Base-by-base conservation (phyloP, 2,888 invertebrate species). In the Esperia sulphurella region DNA sequence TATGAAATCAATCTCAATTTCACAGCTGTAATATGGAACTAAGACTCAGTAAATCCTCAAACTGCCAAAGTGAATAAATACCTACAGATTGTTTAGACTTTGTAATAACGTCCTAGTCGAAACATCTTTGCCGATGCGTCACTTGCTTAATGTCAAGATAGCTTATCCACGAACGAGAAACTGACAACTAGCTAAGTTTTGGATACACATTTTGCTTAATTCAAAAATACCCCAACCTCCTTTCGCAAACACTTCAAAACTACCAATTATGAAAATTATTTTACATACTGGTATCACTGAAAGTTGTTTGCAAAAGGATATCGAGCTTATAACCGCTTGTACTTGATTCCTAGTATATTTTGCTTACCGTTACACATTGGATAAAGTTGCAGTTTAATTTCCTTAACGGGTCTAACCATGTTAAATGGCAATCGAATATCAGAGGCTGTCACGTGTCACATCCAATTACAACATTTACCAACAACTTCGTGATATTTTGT, bases 131-230 rank as follows among this genome's bases (percentile, higher is more conserved):
- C 48, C 52, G 50, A 53, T 51, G 55, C 57, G 58, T 59, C 58
- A 47, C 39, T 29, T 41, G n/a, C 57, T 58, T 52, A 59, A 53
- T 58, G 58, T 49, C 59, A 61, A 58, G 58, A 71, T 65, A 76
- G 64, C 75, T 78, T 78, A 77, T 63, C 63, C 71, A 75, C 68
- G 69, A 73, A 80, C 62, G 68, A 75, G 75, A 68, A 82, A 84
- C 79, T 66, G 83, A 84, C 79, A 82, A 73, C 79, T 83, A 84
- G 75, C 79, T 82, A 83, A 79, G 63, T 71, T 76, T 78, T 66
- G 82, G 74, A 79, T 85, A 86, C 76, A 85, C 75, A 78, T 79
- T 83, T 75, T 67, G 76, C 84, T 86, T 84, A 85, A 61, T 81
- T 77, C 73, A 73, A 81, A 69, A 64, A 52, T 49, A 39, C 46